Conservation (phyloP, 1,140 invertebrate genomes). For the Uloborus diversus region DNA sequence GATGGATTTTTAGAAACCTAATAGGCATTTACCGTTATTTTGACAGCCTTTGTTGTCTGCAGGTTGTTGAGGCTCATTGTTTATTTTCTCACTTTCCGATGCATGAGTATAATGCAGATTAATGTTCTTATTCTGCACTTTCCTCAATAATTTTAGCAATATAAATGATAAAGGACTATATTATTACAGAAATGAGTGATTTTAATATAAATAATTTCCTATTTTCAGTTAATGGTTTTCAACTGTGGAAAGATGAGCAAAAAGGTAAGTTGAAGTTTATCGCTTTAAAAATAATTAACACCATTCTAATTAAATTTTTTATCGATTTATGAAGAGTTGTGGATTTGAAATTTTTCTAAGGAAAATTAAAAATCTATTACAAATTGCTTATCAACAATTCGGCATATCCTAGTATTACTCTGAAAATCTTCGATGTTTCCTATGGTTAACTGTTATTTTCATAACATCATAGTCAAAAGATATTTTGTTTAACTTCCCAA, state of each 20-base stretch:
- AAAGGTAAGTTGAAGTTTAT: conserved; percentile 54
- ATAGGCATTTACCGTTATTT: not conserved
- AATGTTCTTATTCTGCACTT: not conserved
- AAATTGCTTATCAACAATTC: too few species aligned
- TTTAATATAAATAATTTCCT: not conserved
- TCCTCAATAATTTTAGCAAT: not conserved
- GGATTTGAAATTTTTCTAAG: not conserved
- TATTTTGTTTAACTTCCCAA: too few species aligned
- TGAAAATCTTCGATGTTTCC: too few species aligned
- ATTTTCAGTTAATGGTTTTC: conserved; percentile 53
- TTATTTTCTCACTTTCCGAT: not conserved
- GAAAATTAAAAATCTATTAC: too few species aligned
- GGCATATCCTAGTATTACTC: too few species aligned
- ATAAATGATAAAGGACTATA: not conserved
- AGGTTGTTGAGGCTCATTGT: not conserved
- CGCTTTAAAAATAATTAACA: too few species aligned
- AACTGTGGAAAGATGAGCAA: conserved; percentile 46
- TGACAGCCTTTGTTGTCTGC: not conserved
- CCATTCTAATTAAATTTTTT: not conserved
- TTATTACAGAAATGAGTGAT: not conserved
- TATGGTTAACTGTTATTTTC: too few species aligned
- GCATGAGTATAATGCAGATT: not conserved
- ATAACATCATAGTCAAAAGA: too few species aligned
- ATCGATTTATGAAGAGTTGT: not conserved
- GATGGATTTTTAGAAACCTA: not conserved